phyloP scores from a whole-genome alignment of 1,140 invertebrate species.

The Agrilus planipennis region DNA sequence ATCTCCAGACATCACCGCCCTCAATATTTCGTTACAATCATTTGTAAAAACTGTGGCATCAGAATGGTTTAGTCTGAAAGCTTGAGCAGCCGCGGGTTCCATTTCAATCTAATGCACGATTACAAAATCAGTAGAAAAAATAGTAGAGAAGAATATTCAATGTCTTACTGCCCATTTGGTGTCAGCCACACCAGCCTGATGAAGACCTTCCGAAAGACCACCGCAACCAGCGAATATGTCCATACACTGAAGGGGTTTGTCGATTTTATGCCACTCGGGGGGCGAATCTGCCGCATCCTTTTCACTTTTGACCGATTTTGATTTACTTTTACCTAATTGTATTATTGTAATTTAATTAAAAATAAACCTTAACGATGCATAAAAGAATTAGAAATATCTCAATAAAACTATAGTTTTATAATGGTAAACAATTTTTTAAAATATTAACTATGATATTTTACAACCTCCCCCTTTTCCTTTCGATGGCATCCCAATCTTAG shows the following conservation, averaged over 20 bases:
- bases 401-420: constrained; percentile 1
- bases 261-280: constrained; percentile 28
- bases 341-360: not conserved
- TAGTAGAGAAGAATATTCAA: not conserved
- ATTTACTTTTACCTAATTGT: constrained; percentile 51
- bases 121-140: not conserved
- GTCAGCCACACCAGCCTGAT: constrained; percentile 56
- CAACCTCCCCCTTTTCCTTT: constrained; percentile 49
- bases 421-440: not conserved
- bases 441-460: constrained; percentile 6
- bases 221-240: constrained; percentile 89
- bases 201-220: constrained; percentile 60
- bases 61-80: constrained; percentile 69
- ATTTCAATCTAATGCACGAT: constrained; percentile 49
- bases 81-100: constrained; percentile 63
- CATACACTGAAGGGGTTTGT: constrained; percentile 48
- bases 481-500: constrained; percentile 43
- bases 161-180: constrained; percentile 54
- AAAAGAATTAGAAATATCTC: constrained; percentile 15
- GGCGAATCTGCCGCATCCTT: constrained; percentile 26
- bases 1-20: constrained; percentile 47
- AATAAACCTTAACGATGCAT: not conserved
- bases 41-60: constrained; percentile 63
- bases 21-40: constrained; percentile 68
- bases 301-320: constrained; percentile 43